Conservation (phyloP, 2,113 vertebrate genomes). For the Cyrtonyx montezumae region DNA sequence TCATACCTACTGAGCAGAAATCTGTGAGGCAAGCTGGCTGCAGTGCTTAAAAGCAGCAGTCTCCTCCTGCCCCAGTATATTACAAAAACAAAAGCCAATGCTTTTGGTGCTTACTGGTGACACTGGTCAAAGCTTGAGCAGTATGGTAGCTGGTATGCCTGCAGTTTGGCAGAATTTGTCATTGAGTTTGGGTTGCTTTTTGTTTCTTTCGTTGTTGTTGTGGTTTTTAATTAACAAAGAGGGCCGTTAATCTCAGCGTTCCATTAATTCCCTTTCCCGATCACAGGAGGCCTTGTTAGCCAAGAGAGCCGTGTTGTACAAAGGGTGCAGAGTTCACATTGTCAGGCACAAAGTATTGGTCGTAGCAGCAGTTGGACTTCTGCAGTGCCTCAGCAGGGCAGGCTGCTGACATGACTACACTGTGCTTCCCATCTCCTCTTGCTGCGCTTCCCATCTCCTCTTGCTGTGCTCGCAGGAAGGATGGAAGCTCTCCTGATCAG, state of each 20-base stretch:
- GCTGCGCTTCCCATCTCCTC: neutral
- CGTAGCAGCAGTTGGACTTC: neutral
- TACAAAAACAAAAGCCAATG: neutral
- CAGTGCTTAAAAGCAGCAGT: neutral
- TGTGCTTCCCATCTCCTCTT: neutral
- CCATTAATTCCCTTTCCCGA: neutral
- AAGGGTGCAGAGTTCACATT: neutral
- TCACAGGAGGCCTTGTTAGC: neutral
- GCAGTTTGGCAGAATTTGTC: neutral
- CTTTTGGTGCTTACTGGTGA: neutral
- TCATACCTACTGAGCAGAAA: neutral
- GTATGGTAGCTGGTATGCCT: neutral
- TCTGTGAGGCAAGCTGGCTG: neutral
- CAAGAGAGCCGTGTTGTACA: neutral
- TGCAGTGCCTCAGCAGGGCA: neutral
- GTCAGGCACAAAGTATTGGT: neutral
- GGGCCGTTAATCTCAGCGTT: neutral
- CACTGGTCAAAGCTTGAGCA: neutral
- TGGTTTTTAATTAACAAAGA: neutral
- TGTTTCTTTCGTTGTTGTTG: neutral
- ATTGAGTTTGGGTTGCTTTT: neutral
- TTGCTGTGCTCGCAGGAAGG: neutral
- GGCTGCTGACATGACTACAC: neutral
- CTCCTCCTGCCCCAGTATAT: neutral
- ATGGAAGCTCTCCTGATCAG: neutral